Conservation (phyloP, 1,140 invertebrate genomes). For the Tenebrio molitor region DNA sequence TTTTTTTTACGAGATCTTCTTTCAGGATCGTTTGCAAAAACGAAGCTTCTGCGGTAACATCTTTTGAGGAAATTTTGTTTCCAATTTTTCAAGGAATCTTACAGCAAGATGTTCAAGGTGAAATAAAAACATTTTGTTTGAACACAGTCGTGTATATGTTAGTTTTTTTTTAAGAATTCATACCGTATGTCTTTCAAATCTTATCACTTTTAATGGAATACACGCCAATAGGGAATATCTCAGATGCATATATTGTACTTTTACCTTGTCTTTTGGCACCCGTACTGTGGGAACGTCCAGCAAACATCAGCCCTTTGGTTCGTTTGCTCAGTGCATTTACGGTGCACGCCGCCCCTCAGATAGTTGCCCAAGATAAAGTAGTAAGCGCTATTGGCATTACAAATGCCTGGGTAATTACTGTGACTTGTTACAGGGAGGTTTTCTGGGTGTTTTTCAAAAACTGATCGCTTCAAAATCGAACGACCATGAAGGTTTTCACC, state of each 20-base stretch:
- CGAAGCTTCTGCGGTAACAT: constrained; percentile 82
- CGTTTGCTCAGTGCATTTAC: constrained; percentile 90
- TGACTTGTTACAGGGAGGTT: constrained; percentile 76
- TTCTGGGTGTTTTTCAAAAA: constrained; percentile 97
- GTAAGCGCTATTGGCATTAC: constrained; percentile 47
- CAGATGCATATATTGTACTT: constrained; percentile 89
- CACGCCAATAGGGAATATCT: constrained; percentile 69
- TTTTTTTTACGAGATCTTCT: constrained; percentile 48
- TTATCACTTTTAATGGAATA: constrained; percentile 92
- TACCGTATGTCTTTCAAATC: constrained; percentile 98
- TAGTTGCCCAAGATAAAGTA: constrained; percentile 72
- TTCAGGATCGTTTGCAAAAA: constrained; percentile 86
- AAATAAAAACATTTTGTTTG: no score
- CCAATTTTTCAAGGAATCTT: constrained; percentile 95
- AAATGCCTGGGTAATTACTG: constrained; percentile 30
- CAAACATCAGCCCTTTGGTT: constrained; percentile 93
- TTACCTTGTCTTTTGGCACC: constrained; percentile 91
- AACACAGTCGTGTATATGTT: no score
- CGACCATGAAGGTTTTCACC: constrained; percentile 96
- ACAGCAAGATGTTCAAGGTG: constrained; percentile 92
- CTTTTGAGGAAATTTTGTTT: constrained; percentile 93
- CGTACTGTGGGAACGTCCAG: constrained; percentile 91
- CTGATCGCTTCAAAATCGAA: constrained; percentile 95
- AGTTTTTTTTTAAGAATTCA: constrained; percentile 81
- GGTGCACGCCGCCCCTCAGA: constrained; percentile 78